A percentile compares a stretch with the other conserved stretches of the same genome.
phyloP scores from a whole-genome alignment of 2,797 vertebrate genomes.

The Gephyroberyx darwinii region DNA sequence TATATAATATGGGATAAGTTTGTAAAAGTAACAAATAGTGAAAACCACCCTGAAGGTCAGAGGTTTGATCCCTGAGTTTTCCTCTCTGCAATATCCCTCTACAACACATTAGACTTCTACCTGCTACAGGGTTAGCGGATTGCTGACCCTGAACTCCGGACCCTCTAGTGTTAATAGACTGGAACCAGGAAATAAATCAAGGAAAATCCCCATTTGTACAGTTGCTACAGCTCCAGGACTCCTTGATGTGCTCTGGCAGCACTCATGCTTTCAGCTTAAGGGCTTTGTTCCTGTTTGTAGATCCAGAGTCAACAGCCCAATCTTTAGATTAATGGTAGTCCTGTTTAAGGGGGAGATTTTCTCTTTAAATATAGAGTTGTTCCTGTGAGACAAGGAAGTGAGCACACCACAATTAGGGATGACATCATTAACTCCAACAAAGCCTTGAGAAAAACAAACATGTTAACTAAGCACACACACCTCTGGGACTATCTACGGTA shows the following conservation, averaged over 20 bases:
- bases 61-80: no score
- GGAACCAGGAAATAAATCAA: neutral
- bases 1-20: no score
- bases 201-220: no score
- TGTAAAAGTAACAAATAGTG: no score
- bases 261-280: neutral
- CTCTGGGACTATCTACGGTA: slow-evolving; percentile 47
- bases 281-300: neutral
- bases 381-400: slow-evolving; percentile 51
- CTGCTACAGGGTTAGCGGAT: no score
- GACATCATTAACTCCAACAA: slow-evolving; percentile 73
- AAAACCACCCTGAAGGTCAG: no score
- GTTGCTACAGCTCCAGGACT: no score
- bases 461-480: slow-evolving; percentile 47
- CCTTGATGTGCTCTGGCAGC: no score
- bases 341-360: neutral
- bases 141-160: neutral
- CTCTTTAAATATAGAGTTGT: slow-evolving; percentile 6
- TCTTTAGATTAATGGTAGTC: neutral
- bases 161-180: neutral
- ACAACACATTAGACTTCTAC: no score
- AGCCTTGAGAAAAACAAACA: slow-evolving; percentile 78
- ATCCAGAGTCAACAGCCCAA: neutral
- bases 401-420: slow-evolving; percentile 59
- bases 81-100: no score